Evolutionary conservation across 2,797 vertebrate genomes (phyloP).

Genomic region (Aulostomus chinensis): DNA sequence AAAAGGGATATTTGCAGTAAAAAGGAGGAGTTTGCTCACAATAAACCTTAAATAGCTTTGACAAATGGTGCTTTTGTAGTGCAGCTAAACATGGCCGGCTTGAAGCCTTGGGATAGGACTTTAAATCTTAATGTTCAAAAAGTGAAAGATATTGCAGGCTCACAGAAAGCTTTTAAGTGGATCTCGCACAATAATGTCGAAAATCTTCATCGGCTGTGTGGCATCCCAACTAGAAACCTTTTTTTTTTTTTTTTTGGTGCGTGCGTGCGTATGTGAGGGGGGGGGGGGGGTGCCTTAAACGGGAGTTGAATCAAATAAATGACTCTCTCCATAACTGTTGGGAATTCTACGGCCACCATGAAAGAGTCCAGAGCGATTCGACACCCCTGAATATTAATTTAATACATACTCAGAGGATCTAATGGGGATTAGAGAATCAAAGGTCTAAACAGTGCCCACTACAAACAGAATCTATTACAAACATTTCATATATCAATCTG

Average conservation of each 20-base stretch:
- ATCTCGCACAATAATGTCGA: constrained; percentile 19
- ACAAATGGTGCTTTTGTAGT: constrained; percentile 28
- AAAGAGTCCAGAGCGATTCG: too few species aligned
- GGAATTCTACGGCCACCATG: too few species aligned
- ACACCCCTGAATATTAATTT: not conserved
- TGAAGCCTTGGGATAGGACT: constrained; percentile 20
- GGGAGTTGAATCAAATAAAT: too few species aligned
- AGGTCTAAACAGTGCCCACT: constrained; percentile 25
- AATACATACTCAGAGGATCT: constrained; percentile 12
- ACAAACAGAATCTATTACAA: constrained; percentile 30
- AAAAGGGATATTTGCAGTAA: constrained; percentile 19
- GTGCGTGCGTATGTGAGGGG: too few species aligned
- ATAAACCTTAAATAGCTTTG: constrained; percentile 26
- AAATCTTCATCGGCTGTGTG: constrained; percentile 4
- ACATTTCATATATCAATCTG: constrained; percentile 39
- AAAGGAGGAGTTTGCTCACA: constrained; percentile 14
- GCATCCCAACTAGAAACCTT: not conserved
- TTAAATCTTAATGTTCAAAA: constrained; percentile 46
- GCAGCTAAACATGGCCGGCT: constrained; percentile 21
- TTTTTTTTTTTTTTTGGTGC: not conserved
- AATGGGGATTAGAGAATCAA: constrained; percentile 43
- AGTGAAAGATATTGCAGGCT: constrained; percentile 23
- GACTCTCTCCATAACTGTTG: too few species aligned
- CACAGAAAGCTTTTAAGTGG: constrained; percentile 22
- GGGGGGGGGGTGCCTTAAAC: too few species aligned